These are phyloP conservation scores for Cheilosia pagana DNA, from an alignment of 2,888 invertebrate species.

Conservation along the genomic window DNA sequence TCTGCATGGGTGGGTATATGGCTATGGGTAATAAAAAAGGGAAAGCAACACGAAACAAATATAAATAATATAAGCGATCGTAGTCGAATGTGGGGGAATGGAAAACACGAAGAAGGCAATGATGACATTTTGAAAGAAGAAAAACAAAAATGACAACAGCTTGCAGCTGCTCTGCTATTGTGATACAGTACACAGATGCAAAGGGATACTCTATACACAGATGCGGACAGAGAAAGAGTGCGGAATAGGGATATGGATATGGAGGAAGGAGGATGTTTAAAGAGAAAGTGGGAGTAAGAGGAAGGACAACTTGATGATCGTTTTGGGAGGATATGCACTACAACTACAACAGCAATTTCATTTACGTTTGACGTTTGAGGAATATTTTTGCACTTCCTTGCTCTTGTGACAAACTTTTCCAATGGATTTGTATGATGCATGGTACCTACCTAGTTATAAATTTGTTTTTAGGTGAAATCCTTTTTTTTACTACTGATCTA, in stretches of 20 bases:
- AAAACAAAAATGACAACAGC: conserved; percentile 1
- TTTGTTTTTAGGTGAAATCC: too few relatives aligned
- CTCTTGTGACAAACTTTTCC: too few relatives aligned
- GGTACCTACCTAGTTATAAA: too few relatives aligned
- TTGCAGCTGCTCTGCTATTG: neutral
- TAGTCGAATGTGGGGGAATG: conserved; percentile 3
- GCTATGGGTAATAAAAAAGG: conserved; percentile 5
- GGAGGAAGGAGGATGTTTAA: too few relatives aligned
- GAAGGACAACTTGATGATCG: conserved; percentile 10
- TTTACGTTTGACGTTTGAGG: too few relatives aligned
- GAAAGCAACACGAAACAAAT: too few relatives aligned
- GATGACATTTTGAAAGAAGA: neutral
- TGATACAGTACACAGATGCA: neutral
- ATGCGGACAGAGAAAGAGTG: neutral
- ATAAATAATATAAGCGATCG: neutral
- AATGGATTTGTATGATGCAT: too few relatives aligned
- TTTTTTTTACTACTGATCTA: too few relatives aligned
- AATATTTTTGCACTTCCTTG: too few relatives aligned
- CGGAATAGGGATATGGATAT: too few relatives aligned
- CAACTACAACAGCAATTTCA: too few relatives aligned
- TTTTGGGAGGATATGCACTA: too few relatives aligned
- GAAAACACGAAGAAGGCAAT: neutral
- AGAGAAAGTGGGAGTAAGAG: neutral
- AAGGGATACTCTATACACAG: neutral
- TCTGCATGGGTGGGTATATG: neutral